Conservation (phyloP, 2,797 vertebrate genomes). For the Notolabrus celidotus region DNA sequence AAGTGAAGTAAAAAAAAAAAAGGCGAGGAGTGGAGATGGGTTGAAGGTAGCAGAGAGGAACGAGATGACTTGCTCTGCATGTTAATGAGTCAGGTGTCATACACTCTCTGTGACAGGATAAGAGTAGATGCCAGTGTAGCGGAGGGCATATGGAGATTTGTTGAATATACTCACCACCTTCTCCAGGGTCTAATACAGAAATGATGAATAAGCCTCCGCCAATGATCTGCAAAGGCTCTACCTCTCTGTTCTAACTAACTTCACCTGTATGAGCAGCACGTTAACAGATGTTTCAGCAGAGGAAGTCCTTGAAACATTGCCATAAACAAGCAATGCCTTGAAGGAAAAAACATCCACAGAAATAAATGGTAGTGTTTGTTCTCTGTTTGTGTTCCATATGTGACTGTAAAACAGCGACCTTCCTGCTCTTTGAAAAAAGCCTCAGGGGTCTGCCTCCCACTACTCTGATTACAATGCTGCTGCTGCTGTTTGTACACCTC, state of each 20-base stretch:
- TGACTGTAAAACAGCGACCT: not conserved
- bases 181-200: constrained; percentile 26
- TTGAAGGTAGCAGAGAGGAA: constrained; percentile 31
- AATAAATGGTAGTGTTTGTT: not conserved
- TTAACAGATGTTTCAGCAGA: not conserved
- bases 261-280: not conserved
- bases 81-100: constrained; percentile 46
- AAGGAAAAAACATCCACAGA: not conserved
- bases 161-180: constrained; percentile 28
- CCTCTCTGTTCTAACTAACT: not conserved
- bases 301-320: not conserved
- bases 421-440: not conserved
- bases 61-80: constrained; percentile 37
- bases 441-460: not conserved
- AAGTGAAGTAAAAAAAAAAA: constrained; percentile 25
- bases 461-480: not conserved
- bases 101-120: constrained; percentile 28
- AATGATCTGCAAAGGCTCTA: constrained; percentile 16
- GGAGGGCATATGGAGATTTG: constrained; percentile 21
- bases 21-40: constrained; percentile 25
- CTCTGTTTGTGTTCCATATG: not conserved
- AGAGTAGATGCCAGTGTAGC: constrained; percentile 20
- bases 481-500: not conserved
- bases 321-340: not conserved
- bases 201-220: constrained; percentile 7